Base-by-base conservation (phyloP, 30 jellyfish, hydroid and myxozoan genomes). In the Chrysaora quinquecirrha region DNA sequence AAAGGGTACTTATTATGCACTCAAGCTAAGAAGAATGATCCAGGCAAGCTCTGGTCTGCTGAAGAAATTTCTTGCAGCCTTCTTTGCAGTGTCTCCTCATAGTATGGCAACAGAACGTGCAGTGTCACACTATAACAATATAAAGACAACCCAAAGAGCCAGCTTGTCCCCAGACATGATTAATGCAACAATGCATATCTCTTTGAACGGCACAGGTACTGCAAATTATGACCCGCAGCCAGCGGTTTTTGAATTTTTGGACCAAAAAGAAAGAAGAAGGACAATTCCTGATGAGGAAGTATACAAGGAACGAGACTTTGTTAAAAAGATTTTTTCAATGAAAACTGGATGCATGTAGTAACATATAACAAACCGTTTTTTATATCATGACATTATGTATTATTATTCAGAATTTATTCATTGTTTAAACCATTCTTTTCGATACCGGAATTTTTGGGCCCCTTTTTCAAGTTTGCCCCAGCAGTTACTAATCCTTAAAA, bases 21-120 rank as follows among this genome's bases (percentile, higher is more conserved):
- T 78, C 1, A 61, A 78, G 62, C 81, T 78, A 52, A 63, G 89
- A 38, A 78, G 62, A 35, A 78, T 78, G 89, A 63, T 54, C 20
- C 73, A 61, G 62, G 3, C 81, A 24, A 78, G 89, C 73, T 11
- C 20, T 34, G 81, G 89, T 28, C n/a, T 78, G 61, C 71, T 78
- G 11, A 78, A 18, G 35, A 63, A 62, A 35, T 78, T 78, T 24
- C 89, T 78, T 61, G 81, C 89, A 0, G 7, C 81, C 31, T 61
- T 78, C 35, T 38, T 78, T 1, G 35, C 81, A 11, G 22, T 78
- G 71, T 2, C 81, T 3, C 89, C 89, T 0, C 89, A 78, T 31
- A 78, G 89, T 43, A 78, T 78, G 89, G 80, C 81, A 38, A 78
- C 89, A 34, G 89, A 61, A 43, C 3, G 72, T 0, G 89, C 81